A percentile compares a stretch with the other conserved stretches of the same genome.
phyloP scores from a whole-genome alignment of 2,113 vertebrate genomes.

The Cyanoderma ruficeps region DNA sequence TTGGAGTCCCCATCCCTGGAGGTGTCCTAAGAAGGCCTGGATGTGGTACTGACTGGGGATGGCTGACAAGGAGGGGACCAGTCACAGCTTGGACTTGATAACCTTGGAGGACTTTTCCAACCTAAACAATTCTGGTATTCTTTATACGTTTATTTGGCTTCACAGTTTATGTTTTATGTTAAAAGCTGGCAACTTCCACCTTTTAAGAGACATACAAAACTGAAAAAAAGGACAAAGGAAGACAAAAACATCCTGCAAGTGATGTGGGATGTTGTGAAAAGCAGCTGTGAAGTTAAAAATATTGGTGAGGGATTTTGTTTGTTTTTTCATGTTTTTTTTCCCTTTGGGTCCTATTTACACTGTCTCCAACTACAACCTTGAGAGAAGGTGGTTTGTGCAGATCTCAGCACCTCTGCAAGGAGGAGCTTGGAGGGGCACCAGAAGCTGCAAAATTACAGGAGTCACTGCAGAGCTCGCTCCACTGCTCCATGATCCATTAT shows the following conservation, averaged over 20 bases:
- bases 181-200: not conserved
- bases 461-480: not conserved
- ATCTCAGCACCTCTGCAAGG: not conserved
- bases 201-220: not conserved
- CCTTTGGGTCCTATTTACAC: not conserved
- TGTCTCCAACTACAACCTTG: not conserved
- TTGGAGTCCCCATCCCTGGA: not conserved
- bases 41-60: not conserved
- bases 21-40: not conserved
- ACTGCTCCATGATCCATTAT: not conserved
- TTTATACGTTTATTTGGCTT: not conserved
- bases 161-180: not conserved
- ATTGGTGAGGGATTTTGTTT: not conserved
- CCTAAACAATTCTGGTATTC: not conserved
- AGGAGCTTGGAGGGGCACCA: not conserved
- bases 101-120: not conserved
- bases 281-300: not conserved
- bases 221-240: not conserved
- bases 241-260: not conserved
- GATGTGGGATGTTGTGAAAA: not conserved
- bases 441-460: not conserved
- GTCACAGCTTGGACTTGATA: not conserved
- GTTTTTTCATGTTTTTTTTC: not conserved
- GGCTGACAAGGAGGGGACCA: not conserved
- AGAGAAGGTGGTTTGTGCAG: not conserved